Evolutionary conservation across 2,888 invertebrate species (phyloP).

Genomic region (Psylliodes chrysocephalus): DNA sequence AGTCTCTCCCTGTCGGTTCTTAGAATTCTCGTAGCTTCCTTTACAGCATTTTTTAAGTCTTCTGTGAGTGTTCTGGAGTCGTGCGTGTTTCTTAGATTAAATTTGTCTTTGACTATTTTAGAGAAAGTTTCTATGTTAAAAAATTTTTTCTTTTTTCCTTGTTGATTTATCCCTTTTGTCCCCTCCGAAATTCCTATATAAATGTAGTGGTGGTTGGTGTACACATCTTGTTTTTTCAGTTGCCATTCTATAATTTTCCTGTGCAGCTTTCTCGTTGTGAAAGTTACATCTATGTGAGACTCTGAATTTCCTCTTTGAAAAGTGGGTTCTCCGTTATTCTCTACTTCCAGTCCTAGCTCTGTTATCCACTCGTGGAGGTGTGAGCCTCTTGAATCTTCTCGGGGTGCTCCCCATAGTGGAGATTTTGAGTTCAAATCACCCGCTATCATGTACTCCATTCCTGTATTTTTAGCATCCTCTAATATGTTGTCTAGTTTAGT

Average conservation of each 20-base stretch:
- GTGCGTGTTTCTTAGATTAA: not conserved
- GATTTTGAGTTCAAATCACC: slow-evolving; percentile 17
- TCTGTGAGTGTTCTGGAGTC: not conserved
- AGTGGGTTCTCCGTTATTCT: slow-evolving; percentile 7
- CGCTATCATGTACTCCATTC: not conserved
- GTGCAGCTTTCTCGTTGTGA: not conserved
- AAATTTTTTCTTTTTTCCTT: not conserved
- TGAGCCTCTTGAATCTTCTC: not conserved
- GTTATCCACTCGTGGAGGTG: not conserved
- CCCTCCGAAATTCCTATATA: not conserved
- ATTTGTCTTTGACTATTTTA: not conserved
- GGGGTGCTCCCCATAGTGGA: not conserved
- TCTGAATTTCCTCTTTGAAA: not conserved
- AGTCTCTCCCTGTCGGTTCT: not conserved
- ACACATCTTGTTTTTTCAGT: not conserved
- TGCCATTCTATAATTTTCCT: not conserved
- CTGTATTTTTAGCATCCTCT: not conserved
- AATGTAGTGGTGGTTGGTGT: not conserved
- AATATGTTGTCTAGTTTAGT: not conserved
- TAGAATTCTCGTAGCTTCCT: not conserved
- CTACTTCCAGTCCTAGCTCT: not conserved
- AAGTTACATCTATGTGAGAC: not conserved
- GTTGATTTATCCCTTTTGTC: not conserved
- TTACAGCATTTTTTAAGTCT: not conserved
- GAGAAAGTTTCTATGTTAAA: not conserved